Conservation (phyloP, 2,888 invertebrate genomes). For the Polydrusus pterygomalis region DNA sequence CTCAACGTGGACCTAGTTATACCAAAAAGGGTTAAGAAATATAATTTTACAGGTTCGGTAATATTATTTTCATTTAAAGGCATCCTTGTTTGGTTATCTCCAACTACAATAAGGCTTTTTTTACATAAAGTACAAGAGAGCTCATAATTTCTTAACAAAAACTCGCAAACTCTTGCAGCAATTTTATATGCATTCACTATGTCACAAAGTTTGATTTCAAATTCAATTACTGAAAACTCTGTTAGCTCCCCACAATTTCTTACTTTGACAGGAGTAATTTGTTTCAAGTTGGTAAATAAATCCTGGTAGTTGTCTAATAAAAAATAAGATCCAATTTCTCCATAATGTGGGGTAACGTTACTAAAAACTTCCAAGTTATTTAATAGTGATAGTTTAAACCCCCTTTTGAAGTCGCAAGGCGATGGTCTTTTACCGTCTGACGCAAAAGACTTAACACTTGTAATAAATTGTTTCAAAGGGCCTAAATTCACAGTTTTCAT, state of each 20-base stretch:
- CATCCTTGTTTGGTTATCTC: neutral
- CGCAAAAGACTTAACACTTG: neutral
- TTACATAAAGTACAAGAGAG: constrained; percentile 2
- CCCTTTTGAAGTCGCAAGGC: neutral
- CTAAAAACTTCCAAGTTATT: neutral
- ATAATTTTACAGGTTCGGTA: neutral
- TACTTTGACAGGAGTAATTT: neutral
- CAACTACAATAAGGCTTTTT: neutral
- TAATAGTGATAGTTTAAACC: neutral
- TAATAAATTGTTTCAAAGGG: neutral
- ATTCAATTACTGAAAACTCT: neutral
- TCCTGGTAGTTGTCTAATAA: constrained; percentile 9
- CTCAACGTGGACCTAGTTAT: neutral
- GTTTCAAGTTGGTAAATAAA: neutral
- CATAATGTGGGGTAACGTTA: neutral
- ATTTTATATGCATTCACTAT: neutral
- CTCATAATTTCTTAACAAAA: neutral
- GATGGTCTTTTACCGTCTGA: neutral
- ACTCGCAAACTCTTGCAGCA: neutral
- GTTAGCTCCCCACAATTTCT: constrained; percentile 2
- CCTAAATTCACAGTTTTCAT: neutral
- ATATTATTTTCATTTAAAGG: neutral
- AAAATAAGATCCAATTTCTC: neutral
- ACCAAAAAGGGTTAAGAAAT: constrained; percentile 5
- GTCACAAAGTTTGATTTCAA: neutral